Conservation (phyloP, 2,797 vertebrate species). For the Borostomias antarcticus region DNA sequence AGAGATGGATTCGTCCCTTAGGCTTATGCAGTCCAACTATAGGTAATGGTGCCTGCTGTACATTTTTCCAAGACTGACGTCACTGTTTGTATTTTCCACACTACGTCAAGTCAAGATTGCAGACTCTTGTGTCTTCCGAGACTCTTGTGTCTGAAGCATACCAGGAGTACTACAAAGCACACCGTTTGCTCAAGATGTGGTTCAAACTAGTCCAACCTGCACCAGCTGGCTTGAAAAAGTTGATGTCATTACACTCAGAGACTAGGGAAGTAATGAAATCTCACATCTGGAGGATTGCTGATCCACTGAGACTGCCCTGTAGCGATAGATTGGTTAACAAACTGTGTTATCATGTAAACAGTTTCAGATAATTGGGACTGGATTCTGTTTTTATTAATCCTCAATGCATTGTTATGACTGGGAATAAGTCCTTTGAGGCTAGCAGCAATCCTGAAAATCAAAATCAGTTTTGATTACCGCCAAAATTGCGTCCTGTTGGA, state of each 20-base stretch:
- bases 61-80: constrained; percentile 29
- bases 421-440: constrained; percentile 43
- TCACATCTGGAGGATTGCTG: constrained; percentile 52
- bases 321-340: constrained; percentile 34
- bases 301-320: constrained; percentile 26
- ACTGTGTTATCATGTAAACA: constrained; percentile 65
- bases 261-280: constrained; percentile 62
- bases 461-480: constrained; percentile 71
- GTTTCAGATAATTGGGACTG: constrained; percentile 45
- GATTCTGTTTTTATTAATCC: constrained; percentile 54
- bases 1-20: constrained; percentile 42
- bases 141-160: background rate
- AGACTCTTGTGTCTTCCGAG: background rate
- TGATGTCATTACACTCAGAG: constrained; percentile 59
- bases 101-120: background rate
- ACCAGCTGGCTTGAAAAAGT: constrained; percentile 58
- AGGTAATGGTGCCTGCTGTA: constrained; percentile 43
- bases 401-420: constrained; percentile 41
- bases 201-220: constrained; percentile 55
- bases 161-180: constrained; percentile 16
- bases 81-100: background rate
- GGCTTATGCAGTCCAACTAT: constrained; percentile 46
- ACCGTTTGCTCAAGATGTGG: constrained; percentile 41
- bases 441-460: constrained; percentile 51
- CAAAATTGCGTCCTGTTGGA: constrained; percentile 65